Evolutionary conservation across 2,888 invertebrate genomes (phyloP), one percentile per base, ranked within the genome.

Genomic region (Cyclophora albipunctata): DNA sequence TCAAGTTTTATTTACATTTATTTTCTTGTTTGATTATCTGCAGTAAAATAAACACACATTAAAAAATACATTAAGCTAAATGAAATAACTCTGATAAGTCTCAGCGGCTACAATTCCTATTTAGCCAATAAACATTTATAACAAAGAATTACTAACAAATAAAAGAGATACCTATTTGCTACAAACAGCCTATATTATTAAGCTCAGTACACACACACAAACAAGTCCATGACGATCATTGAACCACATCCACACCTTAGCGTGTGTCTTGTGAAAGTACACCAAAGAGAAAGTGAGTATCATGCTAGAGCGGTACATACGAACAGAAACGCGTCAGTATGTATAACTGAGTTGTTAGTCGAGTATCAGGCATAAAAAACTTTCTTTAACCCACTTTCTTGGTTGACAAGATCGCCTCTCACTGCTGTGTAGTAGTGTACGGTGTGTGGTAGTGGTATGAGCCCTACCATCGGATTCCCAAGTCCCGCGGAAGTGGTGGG

Each of bases 371-470:
- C 77, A 75, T 73, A 79, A 82, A 81, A 85, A 87, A 88, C 89
- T 89, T 89, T 89, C 89, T 86, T 88, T 84, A 87, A 84, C 89
- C 89, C 77, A 89, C 88, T 89, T 89, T 88, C 87, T 78, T 80
- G 68, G 37, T 69, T 76, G 74, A 79, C 71, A 78, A 81, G 83
- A 84, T 82, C 75, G 81, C 84, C 81, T 81, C 84, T 84, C 80
- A 76, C 82, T 66, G 66, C 63, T 58, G 84, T 85, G 81, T 75
- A 69, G 77, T 78, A 75, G 78, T 75, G 81, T 77, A 68, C 73
- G 78, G 79, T 82, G 75, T 76, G 74, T 73, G 73, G 71, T 69
- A 77, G 81, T 81, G 78, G 82, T 80, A 78, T 83, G 85, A 77
- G 85, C 85, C 84, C 85, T 87, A 82, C 85, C 85, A 84, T 75